Evolutionary conservation across 1,140 invertebrate species (phyloP).

Genomic region (Plectrocnemia conspersa): DNA sequence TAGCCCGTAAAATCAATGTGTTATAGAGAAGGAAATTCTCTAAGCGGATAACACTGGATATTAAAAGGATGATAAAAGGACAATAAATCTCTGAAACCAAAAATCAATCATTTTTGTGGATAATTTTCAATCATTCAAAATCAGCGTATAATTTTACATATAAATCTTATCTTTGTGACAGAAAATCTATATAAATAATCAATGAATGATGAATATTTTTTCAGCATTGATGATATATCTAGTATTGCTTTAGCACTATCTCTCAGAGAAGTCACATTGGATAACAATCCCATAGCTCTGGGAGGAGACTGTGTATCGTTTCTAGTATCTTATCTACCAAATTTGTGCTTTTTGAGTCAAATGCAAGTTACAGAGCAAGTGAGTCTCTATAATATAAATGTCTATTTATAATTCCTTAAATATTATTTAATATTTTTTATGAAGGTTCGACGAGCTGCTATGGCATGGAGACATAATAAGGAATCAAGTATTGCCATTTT

Average conservation of each 20-base stretch:
- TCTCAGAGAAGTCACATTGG: constrained; percentile 76
- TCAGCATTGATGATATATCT: constrained; percentile 75
- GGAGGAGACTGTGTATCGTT: constrained; percentile 72
- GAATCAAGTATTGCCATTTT: constrained; percentile 64
- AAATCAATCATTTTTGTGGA: too few relatives aligned
- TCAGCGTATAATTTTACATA: too few relatives aligned
- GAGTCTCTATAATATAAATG: constrained; percentile 18
- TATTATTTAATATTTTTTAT: neutral
- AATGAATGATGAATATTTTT: too few relatives aligned
- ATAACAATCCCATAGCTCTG: constrained; percentile 77
- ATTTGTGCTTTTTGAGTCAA: constrained; percentile 62
- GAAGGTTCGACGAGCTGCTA: constrained; percentile 64
- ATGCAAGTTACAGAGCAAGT: constrained; percentile 73
- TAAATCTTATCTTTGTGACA: too few relatives aligned
- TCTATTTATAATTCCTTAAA: too few relatives aligned
- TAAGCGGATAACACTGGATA: too few relatives aligned
- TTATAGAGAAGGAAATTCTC: too few relatives aligned
- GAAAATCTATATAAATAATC: too few relatives aligned
- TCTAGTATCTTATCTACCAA: constrained; percentile 71
- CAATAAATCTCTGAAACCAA: too few relatives aligned
- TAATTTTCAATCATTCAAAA: too few relatives aligned
- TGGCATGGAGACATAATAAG: constrained; percentile 70
- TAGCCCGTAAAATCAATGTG: too few relatives aligned
- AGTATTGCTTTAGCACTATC: constrained; percentile 67
- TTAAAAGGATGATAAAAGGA: too few relatives aligned